Evolutionary conservation across 2,888 invertebrate genomes (phyloP).

Genomic region (Hipparchia sbordonii): DNA sequence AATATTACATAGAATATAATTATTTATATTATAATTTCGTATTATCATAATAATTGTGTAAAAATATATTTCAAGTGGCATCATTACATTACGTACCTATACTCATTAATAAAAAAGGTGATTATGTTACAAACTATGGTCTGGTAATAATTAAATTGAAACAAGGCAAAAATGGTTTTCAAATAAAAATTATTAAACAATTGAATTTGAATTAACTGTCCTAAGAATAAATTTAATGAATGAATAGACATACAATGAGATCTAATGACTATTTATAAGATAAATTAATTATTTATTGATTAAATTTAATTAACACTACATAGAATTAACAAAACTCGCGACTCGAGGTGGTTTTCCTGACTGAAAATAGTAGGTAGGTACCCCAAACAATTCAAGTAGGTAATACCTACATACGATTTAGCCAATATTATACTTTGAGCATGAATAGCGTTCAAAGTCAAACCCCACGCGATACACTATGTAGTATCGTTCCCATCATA

Average conservation of each 20-base stretch:
- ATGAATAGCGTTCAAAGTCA: too few species aligned
- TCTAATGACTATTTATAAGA: slow-evolving; percentile 30
- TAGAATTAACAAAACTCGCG: slow-evolving; percentile 22
- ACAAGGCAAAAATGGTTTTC: background rate
- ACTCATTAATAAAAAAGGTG: background rate
- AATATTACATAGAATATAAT: background rate
- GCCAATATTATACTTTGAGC: background rate
- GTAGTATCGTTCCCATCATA: too few species aligned
- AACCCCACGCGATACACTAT: too few species aligned
- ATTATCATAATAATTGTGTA: background rate
- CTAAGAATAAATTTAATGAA: slow-evolving; percentile 1
- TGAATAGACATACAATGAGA: slow-evolving; percentile 22
- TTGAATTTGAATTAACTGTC: slow-evolving; percentile 5
- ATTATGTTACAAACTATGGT: too few species aligned
- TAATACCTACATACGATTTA: background rate
- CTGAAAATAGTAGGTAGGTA: background rate
- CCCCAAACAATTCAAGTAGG: too few species aligned
- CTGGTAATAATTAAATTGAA: too few species aligned
- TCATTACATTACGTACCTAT: background rate
- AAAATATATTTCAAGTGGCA: slow-evolving; percentile 8
- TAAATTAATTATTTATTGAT: slow-evolving; percentile 12
- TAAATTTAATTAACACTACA: background rate
- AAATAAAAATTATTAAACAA: background rate
- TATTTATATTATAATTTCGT: background rate
- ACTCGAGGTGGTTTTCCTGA: background rate